Evolutionary conservation across 2,888 invertebrate genomes (phyloP).

Genomic region (Prosopocoilus inquinatus): DNA sequence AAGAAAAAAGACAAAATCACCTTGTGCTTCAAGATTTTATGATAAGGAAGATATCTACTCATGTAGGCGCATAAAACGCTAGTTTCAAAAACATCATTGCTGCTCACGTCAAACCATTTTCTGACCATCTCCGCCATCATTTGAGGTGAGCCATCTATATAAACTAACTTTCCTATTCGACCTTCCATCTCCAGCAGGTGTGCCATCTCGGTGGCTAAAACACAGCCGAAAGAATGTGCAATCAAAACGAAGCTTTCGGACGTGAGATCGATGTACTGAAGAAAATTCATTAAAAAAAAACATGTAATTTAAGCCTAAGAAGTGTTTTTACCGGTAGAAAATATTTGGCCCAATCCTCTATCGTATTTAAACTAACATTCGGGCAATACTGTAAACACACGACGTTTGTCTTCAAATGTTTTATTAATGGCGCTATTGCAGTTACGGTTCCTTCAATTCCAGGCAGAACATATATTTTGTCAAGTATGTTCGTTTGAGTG

Average conservation of each 20-base stretch:
- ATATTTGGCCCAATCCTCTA: conserved; percentile 55
- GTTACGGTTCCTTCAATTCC: conserved; percentile 68
- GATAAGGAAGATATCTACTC: conserved; percentile 39
- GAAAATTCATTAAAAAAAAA: no score
- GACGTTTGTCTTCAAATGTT: conserved; percentile 54
- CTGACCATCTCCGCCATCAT: conserved; percentile 56
- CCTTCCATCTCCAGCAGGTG: conserved; percentile 65
- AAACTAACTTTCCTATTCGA: conserved; percentile 58
- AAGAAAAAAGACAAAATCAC: not conserved
- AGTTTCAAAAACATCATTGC: conserved; percentile 55
- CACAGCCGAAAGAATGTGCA: conserved; percentile 84
- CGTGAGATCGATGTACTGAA: no score
- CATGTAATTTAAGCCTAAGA: no score
- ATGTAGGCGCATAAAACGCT: conserved; percentile 55
- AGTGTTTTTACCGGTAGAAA: conserved; percentile 54
- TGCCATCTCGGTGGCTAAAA: conserved; percentile 74
- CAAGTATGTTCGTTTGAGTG: no score
- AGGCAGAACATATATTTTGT: conserved; percentile 56
- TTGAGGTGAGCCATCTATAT: conserved; percentile 77
- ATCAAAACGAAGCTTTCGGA: conserved; percentile 61
- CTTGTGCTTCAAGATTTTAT: conserved; percentile 14
- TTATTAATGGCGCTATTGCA: conserved; percentile 55
- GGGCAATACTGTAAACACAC: conserved; percentile 57
- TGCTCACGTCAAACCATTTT: conserved; percentile 49
- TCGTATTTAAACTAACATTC: conserved; percentile 48